Percentiles rank a stretch among this genome's conserved stretches.
Conservation (phyloP, 2,113 vertebrate species). For the Atherinomorus stipes region DNA sequence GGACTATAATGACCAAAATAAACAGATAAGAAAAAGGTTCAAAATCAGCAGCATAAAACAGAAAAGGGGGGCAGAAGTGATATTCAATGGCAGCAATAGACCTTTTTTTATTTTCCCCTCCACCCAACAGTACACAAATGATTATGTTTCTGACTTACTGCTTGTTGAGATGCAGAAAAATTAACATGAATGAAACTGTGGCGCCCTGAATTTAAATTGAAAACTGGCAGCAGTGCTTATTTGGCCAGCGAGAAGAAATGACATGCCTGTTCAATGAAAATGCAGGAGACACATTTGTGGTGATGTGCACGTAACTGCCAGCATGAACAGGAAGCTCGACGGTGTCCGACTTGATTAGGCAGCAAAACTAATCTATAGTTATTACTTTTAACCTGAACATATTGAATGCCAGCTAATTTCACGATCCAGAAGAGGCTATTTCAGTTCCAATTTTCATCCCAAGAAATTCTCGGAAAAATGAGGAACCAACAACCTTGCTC, state of each 20-base stretch:
- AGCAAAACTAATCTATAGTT: neutral
- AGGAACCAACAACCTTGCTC: too few relatives aligned
- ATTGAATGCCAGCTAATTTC: neutral
- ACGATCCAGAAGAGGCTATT: neutral
- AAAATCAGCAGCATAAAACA: too few relatives aligned
- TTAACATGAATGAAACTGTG: neutral
- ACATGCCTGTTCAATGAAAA: neutral
- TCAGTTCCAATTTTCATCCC: neutral
- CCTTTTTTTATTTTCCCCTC: too few relatives aligned
- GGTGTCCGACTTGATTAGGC: neutral
- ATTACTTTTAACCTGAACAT: neutral
- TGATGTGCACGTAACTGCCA: neutral
- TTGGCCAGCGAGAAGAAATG: neutral
- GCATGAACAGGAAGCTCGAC: neutral
- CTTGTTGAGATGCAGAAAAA: neutral
- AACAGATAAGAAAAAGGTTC: too few relatives aligned
- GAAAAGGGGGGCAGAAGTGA: too few relatives aligned
- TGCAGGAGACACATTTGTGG: conserved; percentile 2
- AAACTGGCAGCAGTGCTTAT: neutral
- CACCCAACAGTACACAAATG: neutral
- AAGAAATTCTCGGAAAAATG: too few relatives aligned
- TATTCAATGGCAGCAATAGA: too few relatives aligned
- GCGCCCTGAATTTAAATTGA: conserved; percentile 19
- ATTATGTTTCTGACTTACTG: neutral
- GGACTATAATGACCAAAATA: too few relatives aligned